Conservation (phyloP, 2,797 vertebrate species). For the Pseudochirops corinnae region DNA sequence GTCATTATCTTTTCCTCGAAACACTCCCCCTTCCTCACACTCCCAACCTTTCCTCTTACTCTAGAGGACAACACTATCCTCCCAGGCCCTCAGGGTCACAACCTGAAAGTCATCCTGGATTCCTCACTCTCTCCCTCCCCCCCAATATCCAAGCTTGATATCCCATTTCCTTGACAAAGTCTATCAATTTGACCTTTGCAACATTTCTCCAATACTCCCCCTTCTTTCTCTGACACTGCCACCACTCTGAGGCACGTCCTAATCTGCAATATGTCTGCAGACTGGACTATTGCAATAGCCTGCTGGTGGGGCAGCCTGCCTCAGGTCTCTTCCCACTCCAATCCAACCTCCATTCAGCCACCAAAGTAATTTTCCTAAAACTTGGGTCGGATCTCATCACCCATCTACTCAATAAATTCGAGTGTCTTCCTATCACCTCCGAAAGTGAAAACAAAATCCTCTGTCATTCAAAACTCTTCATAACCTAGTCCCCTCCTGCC, state of each 20-base stretch:
- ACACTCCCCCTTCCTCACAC: no score
- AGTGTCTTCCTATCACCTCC: background rate
- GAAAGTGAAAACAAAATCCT: background rate
- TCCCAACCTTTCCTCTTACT: background rate
- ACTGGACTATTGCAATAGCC: background rate
- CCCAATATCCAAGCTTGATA: background rate
- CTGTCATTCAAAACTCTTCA: background rate
- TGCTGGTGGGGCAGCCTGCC: background rate
- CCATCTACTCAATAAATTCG: background rate
- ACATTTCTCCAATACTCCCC: background rate
- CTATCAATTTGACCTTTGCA: background rate
- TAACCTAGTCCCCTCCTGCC: background rate
- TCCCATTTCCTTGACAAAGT: background rate
- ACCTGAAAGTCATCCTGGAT: background rate
- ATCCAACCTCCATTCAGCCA: background rate
- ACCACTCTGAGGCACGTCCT: background rate
- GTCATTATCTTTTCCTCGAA: background rate
- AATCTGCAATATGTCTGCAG: no score
- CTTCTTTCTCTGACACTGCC: background rate
- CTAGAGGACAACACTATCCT: background rate
- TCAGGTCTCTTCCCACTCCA: background rate
- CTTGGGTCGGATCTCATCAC: background rate
- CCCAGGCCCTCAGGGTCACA: background rate
- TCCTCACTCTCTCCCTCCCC: background rate
- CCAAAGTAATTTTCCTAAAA: background rate